Conservation (phyloP, 2,888 invertebrate genomes). For the Serrognathus titanus region DNA sequence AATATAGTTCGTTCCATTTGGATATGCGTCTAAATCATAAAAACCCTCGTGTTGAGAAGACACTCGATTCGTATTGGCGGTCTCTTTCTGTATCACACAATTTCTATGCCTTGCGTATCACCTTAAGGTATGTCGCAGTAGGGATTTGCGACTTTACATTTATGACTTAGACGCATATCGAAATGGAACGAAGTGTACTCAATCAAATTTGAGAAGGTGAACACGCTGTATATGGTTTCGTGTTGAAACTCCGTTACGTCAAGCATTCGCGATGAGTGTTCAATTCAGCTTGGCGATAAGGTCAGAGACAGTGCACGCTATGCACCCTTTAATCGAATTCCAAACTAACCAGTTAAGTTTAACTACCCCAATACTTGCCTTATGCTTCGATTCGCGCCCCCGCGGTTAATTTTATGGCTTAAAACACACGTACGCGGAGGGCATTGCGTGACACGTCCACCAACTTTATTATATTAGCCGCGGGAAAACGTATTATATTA, state of each 20-base stretch:
- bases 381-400: constrained; percentile 33
- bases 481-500: constrained; percentile 27
- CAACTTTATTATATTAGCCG: constrained; percentile 30
- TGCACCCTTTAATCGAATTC: constrained; percentile 31
- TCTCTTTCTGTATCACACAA: too few relatives aligned
- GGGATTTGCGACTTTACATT: too few relatives aligned
- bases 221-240: constrained; percentile 23
- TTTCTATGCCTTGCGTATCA: too few relatives aligned
- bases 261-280: constrained; percentile 32
- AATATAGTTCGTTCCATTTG: too few relatives aligned
- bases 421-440: constrained; percentile 30
- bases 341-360: constrained; percentile 29
- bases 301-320: constrained; percentile 30
- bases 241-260: constrained; percentile 29
- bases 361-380: constrained; percentile 24
- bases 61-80: too few relatives aligned
- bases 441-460: constrained; percentile 27
- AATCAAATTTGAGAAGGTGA: too few relatives aligned
- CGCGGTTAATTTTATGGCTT: constrained; percentile 42
- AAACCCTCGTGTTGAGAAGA: too few relatives aligned
- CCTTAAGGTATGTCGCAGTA: too few relatives aligned
- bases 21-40: too few relatives aligned
- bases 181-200: too few relatives aligned
- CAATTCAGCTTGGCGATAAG: constrained; percentile 30
- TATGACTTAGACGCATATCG: too few relatives aligned